Percentiles rank a stretch among this genome's conserved stretches.
These are phyloP conservation scores for Eustalomyia histrio DNA, from an alignment of 2,888 invertebrate genomes.

Conservation along the genomic window DNA sequence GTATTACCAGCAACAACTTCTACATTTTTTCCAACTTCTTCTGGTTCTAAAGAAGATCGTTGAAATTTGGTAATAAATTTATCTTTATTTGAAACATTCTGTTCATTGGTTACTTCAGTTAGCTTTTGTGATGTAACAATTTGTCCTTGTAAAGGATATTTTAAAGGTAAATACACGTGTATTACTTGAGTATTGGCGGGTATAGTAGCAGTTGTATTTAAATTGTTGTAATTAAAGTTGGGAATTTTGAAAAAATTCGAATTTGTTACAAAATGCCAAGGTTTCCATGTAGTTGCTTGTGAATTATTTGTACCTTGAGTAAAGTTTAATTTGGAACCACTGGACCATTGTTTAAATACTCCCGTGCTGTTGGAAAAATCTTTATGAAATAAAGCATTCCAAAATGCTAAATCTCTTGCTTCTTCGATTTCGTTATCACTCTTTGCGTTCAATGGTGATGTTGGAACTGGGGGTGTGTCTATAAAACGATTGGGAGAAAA, in stretches of 20 bases:
- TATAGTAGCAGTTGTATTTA: not conserved
- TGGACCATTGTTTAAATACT: not conserved
- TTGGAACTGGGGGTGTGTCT: slow-evolving; percentile 14
- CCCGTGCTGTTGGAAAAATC: not conserved
- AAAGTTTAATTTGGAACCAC: not conserved
- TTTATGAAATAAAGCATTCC: slow-evolving; percentile 33
- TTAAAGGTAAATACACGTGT: slow-evolving; percentile 44
- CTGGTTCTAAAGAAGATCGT: not conserved
- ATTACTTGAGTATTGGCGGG: slow-evolving; percentile 33
- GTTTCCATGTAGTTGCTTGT: not conserved
- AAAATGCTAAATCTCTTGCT: slow-evolving; percentile 26
- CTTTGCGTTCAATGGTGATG: no score
- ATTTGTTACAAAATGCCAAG: not conserved
- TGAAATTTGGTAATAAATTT: not conserved
- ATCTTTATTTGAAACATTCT: not conserved
- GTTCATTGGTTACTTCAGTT: not conserved
- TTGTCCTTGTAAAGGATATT: slow-evolving; percentile 31
- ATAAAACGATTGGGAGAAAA: slow-evolving; percentile 23
- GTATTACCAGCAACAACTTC: not conserved
- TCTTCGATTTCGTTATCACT: not conserved
- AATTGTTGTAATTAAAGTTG: not conserved
- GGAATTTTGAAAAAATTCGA: not conserved
- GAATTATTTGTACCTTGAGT: not conserved
- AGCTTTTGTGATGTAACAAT: not conserved
- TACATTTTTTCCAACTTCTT: not conserved